Conservation (phyloP, 2,113 vertebrate species). For the Pseudorasbora parva region DNA sequence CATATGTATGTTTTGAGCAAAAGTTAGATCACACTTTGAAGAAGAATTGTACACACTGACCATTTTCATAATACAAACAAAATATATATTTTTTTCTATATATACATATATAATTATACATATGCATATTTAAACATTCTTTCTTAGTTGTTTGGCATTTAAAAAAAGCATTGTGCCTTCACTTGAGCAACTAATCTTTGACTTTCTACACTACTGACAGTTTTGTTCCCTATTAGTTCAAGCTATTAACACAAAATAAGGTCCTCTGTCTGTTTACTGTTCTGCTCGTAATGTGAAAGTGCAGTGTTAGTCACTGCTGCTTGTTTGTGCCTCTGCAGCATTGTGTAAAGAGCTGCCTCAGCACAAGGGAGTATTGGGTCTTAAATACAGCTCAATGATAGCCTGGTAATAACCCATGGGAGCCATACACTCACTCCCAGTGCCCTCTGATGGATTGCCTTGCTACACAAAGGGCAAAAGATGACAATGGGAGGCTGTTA, state of each 20-base stretch:
- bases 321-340: conserved; percentile 74
- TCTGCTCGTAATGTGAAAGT: conserved; percentile 63
- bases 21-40: background rate
- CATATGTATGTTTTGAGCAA: background rate
- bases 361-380: conserved; percentile 62
- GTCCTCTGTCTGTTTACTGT: conserved; percentile 50
- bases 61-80: background rate
- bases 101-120: background rate
- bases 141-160: background rate
- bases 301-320: conserved; percentile 74
- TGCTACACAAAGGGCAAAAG: conserved; percentile 73
- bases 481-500: conserved; percentile 76
- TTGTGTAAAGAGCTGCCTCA: conserved; percentile 61
- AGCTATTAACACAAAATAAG: conserved; percentile 41
- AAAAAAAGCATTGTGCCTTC: background rate
- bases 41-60: background rate
- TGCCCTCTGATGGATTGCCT: conserved; percentile 72
- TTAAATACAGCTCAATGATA: conserved; percentile 66
- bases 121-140: background rate
- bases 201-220: conserved; percentile 25
- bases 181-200: conserved; percentile 14
- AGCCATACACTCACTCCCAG: conserved; percentile 66
- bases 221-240: conserved; percentile 29
- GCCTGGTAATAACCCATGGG: conserved; percentile 76
- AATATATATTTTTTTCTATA: background rate